Evolutionary conservation across 2,113 vertebrate species (phyloP).

Genomic region (Stomatorhinus ivindoensis): DNA sequence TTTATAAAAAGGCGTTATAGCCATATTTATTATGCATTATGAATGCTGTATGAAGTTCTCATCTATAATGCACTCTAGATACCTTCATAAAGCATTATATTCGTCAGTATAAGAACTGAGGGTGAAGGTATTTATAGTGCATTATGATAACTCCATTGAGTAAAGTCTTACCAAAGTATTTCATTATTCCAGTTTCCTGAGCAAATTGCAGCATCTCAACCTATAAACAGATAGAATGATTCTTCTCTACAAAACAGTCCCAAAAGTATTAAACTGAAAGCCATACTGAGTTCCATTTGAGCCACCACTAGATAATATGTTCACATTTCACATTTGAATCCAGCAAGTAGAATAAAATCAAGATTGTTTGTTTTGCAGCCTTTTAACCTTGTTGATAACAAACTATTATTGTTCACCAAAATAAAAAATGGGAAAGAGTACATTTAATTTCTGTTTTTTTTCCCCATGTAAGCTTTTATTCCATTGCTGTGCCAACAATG

Average conservation of each 20-base stretch:
- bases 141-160: background rate
- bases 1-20: background rate
- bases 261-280: background rate
- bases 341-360: background rate
- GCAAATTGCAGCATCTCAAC: background rate
- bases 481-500: background rate
- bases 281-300: background rate
- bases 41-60: background rate
- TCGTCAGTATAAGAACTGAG: background rate
- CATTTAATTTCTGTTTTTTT: background rate
- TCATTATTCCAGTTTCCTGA: background rate
- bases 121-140: background rate
- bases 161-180: background rate
- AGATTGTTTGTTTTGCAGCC: background rate
- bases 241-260: background rate
- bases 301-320: background rate
- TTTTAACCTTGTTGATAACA: background rate
- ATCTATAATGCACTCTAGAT: background rate
- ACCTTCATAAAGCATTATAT: background rate
- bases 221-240: background rate
- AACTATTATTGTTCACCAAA: constrained; percentile 1
- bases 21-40: background rate
- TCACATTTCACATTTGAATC: background rate
- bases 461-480: background rate
- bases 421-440: background rate